These are phyloP conservation scores for Lipophrys pholis DNA, from an alignment of 2,113 vertebrate species.

Conservation along the genomic window DNA sequence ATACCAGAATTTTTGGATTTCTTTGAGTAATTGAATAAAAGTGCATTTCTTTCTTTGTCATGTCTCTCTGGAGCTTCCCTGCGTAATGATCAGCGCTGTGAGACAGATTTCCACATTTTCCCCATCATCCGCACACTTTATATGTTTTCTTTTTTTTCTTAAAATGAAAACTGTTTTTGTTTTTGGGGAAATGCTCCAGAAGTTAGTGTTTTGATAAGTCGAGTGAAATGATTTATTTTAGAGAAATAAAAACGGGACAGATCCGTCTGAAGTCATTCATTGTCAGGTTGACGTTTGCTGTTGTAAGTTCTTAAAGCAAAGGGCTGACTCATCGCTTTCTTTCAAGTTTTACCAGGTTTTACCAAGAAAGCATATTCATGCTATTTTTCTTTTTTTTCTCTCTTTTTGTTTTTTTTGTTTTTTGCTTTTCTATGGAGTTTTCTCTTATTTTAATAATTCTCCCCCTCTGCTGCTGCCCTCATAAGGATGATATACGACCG, in stretches of 20 bases:
- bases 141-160: slow-evolving; percentile 23
- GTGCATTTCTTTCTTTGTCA: too few relatives aligned
- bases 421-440: slow-evolving; percentile 38
- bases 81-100: slow-evolving; percentile 26
- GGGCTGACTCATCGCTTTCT: slow-evolving; percentile 25
- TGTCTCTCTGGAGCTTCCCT: slow-evolving; percentile 9
- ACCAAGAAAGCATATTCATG: slow-evolving; percentile 31
- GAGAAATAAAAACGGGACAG: neutral
- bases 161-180: slow-evolving; percentile 24
- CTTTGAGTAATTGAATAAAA: too few relatives aligned
- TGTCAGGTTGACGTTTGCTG: too few relatives aligned
- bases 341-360: slow-evolving; percentile 28
- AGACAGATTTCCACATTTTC: slow-evolving; percentile 26
- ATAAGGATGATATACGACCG: slow-evolving; percentile 72
- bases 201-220: slow-evolving; percentile 13
- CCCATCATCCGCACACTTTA: slow-evolving; percentile 26
- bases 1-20: slow-evolving; percentile 8
- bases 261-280: too few relatives aligned
- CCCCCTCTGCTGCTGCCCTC: slow-evolving; percentile 36
- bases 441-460: slow-evolving; percentile 60
- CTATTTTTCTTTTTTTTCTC: neutral
- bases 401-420: neutral
- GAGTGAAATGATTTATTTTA: neutral
- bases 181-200: slow-evolving; percentile 10
- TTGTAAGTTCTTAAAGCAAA: slow-evolving; percentile 16